Percentiles rank a stretch among this genome's conserved stretches.
phyloP scores from a whole-genome alignment of 1,140 invertebrate genomes.

The Maconellicoccus hirsutus region DNA sequence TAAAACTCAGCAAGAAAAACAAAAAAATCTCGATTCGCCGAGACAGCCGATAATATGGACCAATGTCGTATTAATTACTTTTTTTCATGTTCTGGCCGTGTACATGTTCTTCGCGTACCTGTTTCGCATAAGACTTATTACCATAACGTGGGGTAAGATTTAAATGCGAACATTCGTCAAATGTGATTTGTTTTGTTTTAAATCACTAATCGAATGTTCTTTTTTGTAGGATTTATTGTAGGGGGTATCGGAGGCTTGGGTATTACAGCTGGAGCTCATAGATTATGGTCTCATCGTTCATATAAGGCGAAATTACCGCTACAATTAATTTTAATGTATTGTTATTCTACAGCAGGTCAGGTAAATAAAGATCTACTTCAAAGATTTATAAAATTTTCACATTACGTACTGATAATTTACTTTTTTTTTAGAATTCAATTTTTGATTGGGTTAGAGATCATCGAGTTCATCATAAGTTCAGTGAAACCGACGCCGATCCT shows the following conservation, averaged over 20 bases:
- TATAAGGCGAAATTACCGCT: slow-evolving; percentile 69
- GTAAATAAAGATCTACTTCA: slow-evolving; percentile 35
- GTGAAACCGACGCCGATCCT: slow-evolving; percentile 64
- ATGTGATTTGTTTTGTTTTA: no score
- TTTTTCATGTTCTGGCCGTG: slow-evolving; percentile 26
- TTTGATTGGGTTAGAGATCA: slow-evolving; percentile 45
- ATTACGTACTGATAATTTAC: background rate
- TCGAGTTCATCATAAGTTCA: slow-evolving; percentile 36
- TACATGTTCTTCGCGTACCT: slow-evolving; percentile 8
- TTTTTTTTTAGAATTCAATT: slow-evolving; percentile 40
- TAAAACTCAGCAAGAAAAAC: background rate
- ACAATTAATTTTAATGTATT: slow-evolving; percentile 51
- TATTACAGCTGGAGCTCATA: slow-evolving; percentile 69
- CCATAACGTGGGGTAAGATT: slow-evolving; percentile 26
- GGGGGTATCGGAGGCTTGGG: slow-evolving; percentile 47
- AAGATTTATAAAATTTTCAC: background rate
- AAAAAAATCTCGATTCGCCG: background rate
- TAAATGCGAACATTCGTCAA: no score
- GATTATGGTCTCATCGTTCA: slow-evolving; percentile 69
- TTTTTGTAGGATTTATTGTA: slow-evolving; percentile 38
- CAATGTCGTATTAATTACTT: slow-evolving; percentile 28
- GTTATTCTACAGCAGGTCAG: slow-evolving; percentile 59
- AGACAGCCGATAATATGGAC: slow-evolving; percentile 28
- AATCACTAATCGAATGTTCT: background rate
- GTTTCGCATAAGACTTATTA: background rate